Percentiles rank a stretch among this genome's conserved stretches.
Conservation (phyloP, 2,113 vertebrate species). For the Cacatua alba region DNA sequence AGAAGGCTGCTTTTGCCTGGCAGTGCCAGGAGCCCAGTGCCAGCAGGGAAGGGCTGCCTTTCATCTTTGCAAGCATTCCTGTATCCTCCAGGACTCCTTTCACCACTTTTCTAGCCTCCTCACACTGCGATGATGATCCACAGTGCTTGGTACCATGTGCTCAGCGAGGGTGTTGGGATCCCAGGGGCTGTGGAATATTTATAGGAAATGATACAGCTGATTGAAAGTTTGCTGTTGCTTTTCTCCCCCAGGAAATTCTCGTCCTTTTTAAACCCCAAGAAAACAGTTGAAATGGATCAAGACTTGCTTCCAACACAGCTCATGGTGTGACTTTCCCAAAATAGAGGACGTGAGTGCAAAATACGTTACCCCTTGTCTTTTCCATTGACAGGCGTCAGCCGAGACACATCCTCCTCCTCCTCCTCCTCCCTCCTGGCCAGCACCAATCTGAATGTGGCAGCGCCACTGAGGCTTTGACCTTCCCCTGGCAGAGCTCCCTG, state of each 20-base stretch:
- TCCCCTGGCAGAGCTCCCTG: neutral
- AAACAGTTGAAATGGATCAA: neutral
- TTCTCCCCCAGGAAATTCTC: neutral
- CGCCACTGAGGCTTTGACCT: neutral
- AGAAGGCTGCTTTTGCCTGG: neutral
- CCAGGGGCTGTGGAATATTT: neutral
- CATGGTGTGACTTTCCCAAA: neutral
- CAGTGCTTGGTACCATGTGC: fast-evolving
- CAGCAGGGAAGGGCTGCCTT: neutral
- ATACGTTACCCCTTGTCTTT: neutral
- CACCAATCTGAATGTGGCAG: fast-evolving
- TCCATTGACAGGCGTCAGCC: neutral
- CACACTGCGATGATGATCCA: neutral
- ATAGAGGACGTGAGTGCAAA: neutral
- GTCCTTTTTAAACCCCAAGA: neutral
- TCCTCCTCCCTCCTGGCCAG: neutral
- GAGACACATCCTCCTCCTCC: neutral
- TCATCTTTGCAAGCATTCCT: neutral
- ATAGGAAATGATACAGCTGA: neutral
- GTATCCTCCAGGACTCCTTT: neutral
- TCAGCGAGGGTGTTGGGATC: neutral
- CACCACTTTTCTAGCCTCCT: neutral
- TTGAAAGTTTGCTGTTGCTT: neutral
- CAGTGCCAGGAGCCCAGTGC: neutral
- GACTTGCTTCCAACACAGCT: neutral